A percentile compares a stretch with the other conserved stretches of the same genome.
These are phyloP conservation scores for Meghimatium bilineatum DNA, from an alignment of 2,888 invertebrate species.

Conservation along the genomic window DNA sequence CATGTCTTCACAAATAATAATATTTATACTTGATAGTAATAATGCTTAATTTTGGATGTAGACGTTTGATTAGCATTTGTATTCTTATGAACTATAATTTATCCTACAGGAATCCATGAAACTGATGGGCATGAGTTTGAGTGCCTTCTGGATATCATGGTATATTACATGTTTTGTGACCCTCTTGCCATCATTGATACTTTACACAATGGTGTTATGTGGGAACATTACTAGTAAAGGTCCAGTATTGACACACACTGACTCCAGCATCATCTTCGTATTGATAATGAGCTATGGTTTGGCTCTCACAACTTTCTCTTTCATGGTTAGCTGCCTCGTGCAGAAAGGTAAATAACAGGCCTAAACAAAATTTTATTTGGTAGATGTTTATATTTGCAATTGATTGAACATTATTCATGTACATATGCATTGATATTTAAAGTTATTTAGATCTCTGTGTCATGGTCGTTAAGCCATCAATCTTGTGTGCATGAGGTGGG, in stretches of 20 bases:
- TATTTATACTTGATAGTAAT: no score
- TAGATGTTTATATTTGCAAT: neutral
- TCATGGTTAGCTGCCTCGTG: conserved; percentile 88
- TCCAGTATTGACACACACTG: conserved; percentile 73
- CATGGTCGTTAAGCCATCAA: no score
- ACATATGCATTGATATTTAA: neutral
- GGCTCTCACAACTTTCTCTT: conserved; percentile 86
- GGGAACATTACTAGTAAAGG: conserved; percentile 56
- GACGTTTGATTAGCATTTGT: no score
- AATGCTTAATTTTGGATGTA: no score
- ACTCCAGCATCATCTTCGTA: conserved; percentile 83
- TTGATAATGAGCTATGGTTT: conserved; percentile 85
- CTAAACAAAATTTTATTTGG: neutral
- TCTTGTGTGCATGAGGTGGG: no score
- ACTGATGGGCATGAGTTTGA: conserved; percentile 89
- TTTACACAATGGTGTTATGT: conserved; percentile 76
- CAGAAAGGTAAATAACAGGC: conserved; percentile 82
- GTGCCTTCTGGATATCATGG: conserved; percentile 91
- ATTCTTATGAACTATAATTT: neutral
- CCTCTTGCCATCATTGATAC: conserved; percentile 81
- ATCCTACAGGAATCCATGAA: conserved; percentile 88
- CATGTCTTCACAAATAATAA: no score
- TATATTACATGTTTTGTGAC: conserved; percentile 86
- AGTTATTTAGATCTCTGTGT: no score
- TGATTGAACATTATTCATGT: neutral